Base-by-base conservation (phyloP, 1,140 invertebrate genomes). In the Samia ricini region DNA sequence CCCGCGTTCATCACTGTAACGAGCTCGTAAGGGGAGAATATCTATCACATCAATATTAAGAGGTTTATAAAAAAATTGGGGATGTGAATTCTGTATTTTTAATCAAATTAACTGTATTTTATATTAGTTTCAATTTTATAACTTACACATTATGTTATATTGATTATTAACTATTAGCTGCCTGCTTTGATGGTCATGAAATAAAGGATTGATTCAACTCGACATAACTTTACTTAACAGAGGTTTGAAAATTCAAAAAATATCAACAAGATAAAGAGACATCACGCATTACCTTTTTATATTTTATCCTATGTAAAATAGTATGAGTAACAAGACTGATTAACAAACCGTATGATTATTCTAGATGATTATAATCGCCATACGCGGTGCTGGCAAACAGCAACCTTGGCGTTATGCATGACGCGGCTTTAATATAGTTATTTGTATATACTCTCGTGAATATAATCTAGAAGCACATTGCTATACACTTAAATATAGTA, bases 1-100 rank as follows among this genome's bases (percentile, higher is more conserved):
- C 51, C 21, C 63, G 50, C 54, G 24, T n/a, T 57, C 51, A 50
- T 48, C 63, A 10, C 59, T 52, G 57, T 62, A 29, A 49, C 58
- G 29, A 20, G 56, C 36, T 29, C 58, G 54, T 60, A 54, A 57
- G 54, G 19, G 63, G 55, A 72, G 71, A 68, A 67, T 61, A 62
- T 56, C 65, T 65, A 64, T 69, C 68, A 71, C 60, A 72, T 80
- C 68, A 64, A 55, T 29, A 23, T 36, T 63, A 58, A 69, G 63
- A 50, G 62, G 69, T 61, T 60, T 61, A 66, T 56, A 55, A 61
- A 52, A 36, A 22, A 21, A 18, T 21, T 12, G 22, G 19, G 8
- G 33, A 49, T 59, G 55, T 57, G 19, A 36, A 36, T 57, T 57
- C 19, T 42, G 33, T 12, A 12, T 10, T 10, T 12, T 42, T 42